A percentile compares a stretch with the other conserved stretches of the same genome.
phyloP scores from a whole-genome alignment of 2,888 invertebrate genomes.

The Coenonympha glycerion region DNA sequence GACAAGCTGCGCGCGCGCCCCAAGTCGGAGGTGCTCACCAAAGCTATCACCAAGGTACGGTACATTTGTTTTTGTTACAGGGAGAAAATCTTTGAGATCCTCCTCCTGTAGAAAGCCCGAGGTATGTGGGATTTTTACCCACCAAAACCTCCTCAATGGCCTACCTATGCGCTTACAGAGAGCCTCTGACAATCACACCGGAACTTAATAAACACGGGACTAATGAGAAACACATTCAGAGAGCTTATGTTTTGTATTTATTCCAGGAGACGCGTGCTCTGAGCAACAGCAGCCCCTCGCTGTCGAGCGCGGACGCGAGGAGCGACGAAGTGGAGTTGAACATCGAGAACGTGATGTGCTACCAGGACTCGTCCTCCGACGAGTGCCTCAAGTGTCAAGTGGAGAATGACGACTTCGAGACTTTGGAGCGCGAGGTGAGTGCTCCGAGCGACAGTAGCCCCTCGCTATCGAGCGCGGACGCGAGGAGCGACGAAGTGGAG shows the following conservation, averaged over 20 bases:
- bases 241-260: not conserved
- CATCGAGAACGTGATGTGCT: constrained; percentile 59
- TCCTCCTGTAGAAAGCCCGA: too few relatives aligned
- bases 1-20: constrained; percentile 31
- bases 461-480: constrained; percentile 42
- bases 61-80: too few relatives aligned
- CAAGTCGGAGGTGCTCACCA: constrained; percentile 39
- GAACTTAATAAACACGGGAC: too few relatives aligned
- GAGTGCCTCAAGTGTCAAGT: constrained; percentile 55
- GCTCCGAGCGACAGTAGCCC: too few relatives aligned
- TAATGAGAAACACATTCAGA: too few relatives aligned
- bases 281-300: constrained; percentile 59
- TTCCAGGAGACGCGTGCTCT: constrained; percentile 39
- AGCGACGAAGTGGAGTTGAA: constrained; percentile 57
- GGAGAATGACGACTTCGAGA: constrained; percentile 60
- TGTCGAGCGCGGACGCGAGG: constrained; percentile 38
- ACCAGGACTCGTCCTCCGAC: constrained; percentile 68
- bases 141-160: too few relatives aligned
- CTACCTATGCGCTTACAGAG: too few relatives aligned
- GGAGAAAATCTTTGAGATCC: too few relatives aligned
- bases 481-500: constrained; percentile 46
- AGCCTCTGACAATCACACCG: too few relatives aligned
- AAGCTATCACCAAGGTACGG: constrained; percentile 32
- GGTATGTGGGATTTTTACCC: too few relatives aligned
- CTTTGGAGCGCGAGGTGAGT: constrained; percentile 44